Evolutionary conservation across 2,113 vertebrate species (phyloP).

Genomic region (Platysteira castanea): DNA sequence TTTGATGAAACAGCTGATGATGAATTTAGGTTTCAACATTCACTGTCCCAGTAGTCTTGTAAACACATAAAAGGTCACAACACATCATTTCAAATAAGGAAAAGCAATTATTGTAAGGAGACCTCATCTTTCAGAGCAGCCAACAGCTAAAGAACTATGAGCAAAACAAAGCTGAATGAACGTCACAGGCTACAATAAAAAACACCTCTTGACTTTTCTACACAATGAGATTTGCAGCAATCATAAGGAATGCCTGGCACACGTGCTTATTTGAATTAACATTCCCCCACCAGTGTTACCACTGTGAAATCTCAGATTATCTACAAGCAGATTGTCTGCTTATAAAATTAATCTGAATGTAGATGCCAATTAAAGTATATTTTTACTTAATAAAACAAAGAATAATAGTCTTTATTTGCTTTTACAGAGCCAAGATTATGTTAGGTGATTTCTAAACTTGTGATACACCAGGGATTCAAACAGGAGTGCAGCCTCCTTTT

Average conservation of each 20-base stretch:
- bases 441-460: neutral
- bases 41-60: neutral
- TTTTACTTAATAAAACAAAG: neutral
- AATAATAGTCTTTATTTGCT: neutral
- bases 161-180: neutral
- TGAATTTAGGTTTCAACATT: conserved; percentile 39
- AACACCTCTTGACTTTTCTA: neutral
- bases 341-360: neutral
- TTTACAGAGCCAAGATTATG: neutral
- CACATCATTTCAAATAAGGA: neutral
- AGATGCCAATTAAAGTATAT: neutral
- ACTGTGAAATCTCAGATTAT: neutral
- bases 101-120: neutral
- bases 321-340: neutral
- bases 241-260: neutral
- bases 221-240: neutral
- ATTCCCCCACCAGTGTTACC: neutral
- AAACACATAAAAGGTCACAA: neutral
- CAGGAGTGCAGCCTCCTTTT: neutral
- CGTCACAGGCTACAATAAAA: neutral
- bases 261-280: neutral
- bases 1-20: neutral
- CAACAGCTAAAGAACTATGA: neutral
- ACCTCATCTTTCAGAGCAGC: neutral
- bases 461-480: neutral